Percentiles rank a stretch among this genome's conserved stretches.
Evolutionary conservation across 2,797 vertebrate genomes (phyloP).

Genomic region (Acropternis orthonyx): DNA sequence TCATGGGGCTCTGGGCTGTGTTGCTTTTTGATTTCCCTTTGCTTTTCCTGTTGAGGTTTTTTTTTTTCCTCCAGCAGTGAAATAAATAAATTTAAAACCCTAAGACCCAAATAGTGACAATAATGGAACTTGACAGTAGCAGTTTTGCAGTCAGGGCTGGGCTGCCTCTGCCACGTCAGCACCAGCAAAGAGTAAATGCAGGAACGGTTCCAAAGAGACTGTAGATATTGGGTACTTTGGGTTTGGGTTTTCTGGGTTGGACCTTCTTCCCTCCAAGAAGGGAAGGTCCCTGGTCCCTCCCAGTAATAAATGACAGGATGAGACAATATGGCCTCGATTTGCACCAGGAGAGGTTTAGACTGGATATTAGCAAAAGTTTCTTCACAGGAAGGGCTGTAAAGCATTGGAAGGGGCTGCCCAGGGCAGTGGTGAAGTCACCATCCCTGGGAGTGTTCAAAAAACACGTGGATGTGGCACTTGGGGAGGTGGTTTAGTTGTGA

Average conservation of each 20-base stretch:
- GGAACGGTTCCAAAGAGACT: neutral
- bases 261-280: too few relatives aligned
- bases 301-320: neutral
- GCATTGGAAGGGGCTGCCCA: neutral
- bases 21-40: neutral
- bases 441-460: neutral
- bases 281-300: neutral
- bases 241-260: neutral
- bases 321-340: neutral
- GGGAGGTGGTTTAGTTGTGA: neutral
- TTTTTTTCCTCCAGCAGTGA: neutral
- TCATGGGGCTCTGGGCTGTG: neutral
- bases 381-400: neutral
- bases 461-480: neutral
- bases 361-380: neutral
- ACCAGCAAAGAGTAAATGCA: neutral
- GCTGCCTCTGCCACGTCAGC: neutral
- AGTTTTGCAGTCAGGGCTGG: neutral
- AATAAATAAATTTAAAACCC: neutral
- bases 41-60: neutral
- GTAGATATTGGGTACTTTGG: neutral
- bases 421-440: neutral
- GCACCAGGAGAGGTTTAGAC: neutral
- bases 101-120: neutral
- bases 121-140: neutral